Conservation (phyloP, 2,888 invertebrate genomes). For the Melolontha melolontha region DNA sequence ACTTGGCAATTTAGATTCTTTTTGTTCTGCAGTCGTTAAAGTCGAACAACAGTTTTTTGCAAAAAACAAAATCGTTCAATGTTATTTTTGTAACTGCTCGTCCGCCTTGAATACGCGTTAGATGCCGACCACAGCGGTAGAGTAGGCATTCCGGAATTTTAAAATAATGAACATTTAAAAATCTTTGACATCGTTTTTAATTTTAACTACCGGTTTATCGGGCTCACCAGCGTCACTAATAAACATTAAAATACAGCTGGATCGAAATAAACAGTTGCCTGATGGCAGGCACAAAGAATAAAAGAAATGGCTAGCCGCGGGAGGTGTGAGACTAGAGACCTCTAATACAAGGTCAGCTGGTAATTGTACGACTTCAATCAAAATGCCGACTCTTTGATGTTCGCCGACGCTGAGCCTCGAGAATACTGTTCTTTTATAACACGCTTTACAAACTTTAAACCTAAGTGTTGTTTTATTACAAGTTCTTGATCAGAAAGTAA, state of each 20-base stretch:
- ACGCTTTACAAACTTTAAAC: slow-evolving; percentile 37
- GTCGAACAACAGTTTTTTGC: too few relatives aligned
- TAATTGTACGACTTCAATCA: slow-evolving; percentile 56
- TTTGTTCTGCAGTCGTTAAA: too few relatives aligned
- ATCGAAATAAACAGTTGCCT: slow-evolving; percentile 40
- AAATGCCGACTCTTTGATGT: slow-evolving; percentile 54
- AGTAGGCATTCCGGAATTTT: slow-evolving; percentile 19
- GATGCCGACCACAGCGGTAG: background rate
- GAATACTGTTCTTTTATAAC: slow-evolving; percentile 41
- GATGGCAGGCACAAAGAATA: slow-evolving; percentile 42
- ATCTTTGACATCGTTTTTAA: slow-evolving; percentile 35
- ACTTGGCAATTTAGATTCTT: too few relatives aligned
- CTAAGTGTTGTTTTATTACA: slow-evolving; percentile 38
- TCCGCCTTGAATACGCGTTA: too few relatives aligned
- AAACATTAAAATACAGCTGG: slow-evolving; percentile 20
- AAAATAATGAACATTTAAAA: slow-evolving; percentile 36
- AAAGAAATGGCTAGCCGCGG: slow-evolving; percentile 48
- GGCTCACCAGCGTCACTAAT: slow-evolving; percentile 8
- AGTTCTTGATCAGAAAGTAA: slow-evolving; percentile 16
- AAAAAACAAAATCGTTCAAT: too few relatives aligned
- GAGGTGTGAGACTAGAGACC: slow-evolving; percentile 54
- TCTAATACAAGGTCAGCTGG: slow-evolving; percentile 55
- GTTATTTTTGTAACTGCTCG: too few relatives aligned
- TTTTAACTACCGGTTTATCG: slow-evolving; percentile 34
- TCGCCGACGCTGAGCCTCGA: slow-evolving; percentile 49